These are phyloP conservation scores for Microtus montanus DNA, from an alignment of 2,113 vertebrate species.

Conservation along the genomic window DNA sequence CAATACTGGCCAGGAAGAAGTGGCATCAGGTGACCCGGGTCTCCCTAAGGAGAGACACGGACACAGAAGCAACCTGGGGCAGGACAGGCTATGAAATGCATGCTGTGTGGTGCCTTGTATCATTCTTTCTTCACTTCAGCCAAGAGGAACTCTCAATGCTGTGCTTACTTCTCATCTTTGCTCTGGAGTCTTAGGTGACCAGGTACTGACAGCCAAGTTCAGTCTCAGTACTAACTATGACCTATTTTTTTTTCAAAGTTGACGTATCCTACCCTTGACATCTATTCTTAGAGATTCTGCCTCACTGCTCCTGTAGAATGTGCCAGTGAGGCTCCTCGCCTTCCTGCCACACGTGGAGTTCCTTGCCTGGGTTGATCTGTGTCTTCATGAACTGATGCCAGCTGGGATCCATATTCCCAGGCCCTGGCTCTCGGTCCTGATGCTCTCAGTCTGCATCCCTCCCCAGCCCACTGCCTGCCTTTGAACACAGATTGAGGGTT, in stretches of 20 bases:
- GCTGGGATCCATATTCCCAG: not conserved
- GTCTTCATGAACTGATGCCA: not conserved
- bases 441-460: not conserved
- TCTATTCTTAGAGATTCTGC: conserved; percentile 42
- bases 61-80: not conserved
- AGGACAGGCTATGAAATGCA: accelerated
- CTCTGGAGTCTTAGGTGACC: conserved; percentile 35
- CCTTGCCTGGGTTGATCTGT: not conserved
- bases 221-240: conserved; percentile 46
- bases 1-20: not conserved
- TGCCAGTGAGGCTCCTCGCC: not conserved
- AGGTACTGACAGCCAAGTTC: not conserved
- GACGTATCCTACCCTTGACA: not conserved
- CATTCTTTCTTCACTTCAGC: not conserved
- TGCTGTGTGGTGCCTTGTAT: accelerated
- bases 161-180: conserved; percentile 41
- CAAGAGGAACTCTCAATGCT: not conserved
- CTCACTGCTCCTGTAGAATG: not conserved
- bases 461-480: not conserved
- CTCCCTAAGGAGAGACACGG: not conserved
- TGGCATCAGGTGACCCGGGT: not conserved
- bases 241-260: conserved; percentile 30
- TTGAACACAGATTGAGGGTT: not conserved
- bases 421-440: not conserved
- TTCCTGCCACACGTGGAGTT: not conserved